phyloP scores from a whole-genome alignment of 2,113 vertebrate species.

The Tenrec ecaudatus region DNA sequence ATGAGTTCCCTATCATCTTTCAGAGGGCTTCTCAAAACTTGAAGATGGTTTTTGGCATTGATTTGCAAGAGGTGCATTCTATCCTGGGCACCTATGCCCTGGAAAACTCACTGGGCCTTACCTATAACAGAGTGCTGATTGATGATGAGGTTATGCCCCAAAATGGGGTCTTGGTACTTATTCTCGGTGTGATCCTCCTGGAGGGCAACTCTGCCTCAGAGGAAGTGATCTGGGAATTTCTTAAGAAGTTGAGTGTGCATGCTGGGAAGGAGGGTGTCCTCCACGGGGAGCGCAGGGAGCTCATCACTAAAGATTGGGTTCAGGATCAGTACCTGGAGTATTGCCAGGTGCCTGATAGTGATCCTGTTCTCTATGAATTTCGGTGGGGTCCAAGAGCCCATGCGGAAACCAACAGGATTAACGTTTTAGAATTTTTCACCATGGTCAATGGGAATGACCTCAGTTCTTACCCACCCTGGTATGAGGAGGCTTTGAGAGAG shows the following conservation, averaged over 20 bases:
- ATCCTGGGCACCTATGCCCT: neutral
- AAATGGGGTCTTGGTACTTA: slow-evolving; percentile 63
- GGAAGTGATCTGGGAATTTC: slow-evolving; percentile 56
- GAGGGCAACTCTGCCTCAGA: slow-evolving; percentile 51
- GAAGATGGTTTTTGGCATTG: slow-evolving; percentile 68
- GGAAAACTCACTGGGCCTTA: slow-evolving; percentile 56
- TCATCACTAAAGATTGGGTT: slow-evolving; percentile 58
- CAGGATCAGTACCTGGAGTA: slow-evolving; percentile 63
- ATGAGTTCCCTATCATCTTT: slow-evolving; percentile 44
- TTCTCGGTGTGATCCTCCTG: slow-evolving; percentile 65
- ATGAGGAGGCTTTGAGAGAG: slow-evolving; percentile 44
- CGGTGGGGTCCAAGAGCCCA: slow-evolving; percentile 67
- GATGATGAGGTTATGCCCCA: neutral
- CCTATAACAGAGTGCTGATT: neutral
- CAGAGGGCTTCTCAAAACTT: slow-evolving; percentile 50
- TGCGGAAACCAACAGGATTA: slow-evolving; percentile 67
- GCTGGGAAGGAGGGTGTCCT: slow-evolving; percentile 58
- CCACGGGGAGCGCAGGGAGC: slow-evolving; percentile 60
- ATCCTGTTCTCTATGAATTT: slow-evolving; percentile 31
- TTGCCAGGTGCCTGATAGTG: neutral
- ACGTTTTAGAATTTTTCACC: slow-evolving; percentile 57
- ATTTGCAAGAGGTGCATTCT: slow-evolving; percentile 11
- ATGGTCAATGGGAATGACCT: slow-evolving; percentile 33
- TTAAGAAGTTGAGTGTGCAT: slow-evolving; percentile 49
- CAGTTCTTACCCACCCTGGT: neutral